Conservation (phyloP, 2,113 vertebrate genomes). For the Ammospiza nelsoni region DNA sequence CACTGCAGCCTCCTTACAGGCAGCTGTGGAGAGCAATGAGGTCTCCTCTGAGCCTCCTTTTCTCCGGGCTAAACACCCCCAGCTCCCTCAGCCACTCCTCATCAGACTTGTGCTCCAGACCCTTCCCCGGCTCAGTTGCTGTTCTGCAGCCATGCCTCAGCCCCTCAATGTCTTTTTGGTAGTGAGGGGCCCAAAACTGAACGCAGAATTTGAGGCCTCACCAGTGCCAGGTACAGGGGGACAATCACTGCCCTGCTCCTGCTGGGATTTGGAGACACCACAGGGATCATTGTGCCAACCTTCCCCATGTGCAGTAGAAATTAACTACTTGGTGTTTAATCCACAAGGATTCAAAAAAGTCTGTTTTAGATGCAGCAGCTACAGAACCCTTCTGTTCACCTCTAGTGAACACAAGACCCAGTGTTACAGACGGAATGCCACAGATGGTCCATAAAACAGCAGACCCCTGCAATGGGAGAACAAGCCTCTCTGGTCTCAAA, state of each 20-base stretch:
- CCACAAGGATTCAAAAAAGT: not conserved
- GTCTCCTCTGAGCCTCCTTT: not conserved
- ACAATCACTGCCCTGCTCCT: not conserved
- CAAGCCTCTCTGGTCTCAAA: not conserved
- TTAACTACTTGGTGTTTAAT: not conserved
- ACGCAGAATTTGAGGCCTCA: not conserved
- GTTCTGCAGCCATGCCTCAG: fast-evolving
- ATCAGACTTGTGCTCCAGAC: not conserved
- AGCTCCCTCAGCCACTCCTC: not conserved
- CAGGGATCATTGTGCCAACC: not conserved
- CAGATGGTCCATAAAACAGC: not conserved
- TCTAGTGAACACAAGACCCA: not conserved
- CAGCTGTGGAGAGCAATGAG: not conserved
- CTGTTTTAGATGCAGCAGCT: not conserved
- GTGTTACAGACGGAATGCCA: not conserved
- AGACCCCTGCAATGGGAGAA: not conserved
- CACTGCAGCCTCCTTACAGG: not conserved
- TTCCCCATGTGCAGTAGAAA: not conserved
- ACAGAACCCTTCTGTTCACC: not conserved
- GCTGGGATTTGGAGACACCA: not conserved
- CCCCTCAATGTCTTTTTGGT: not conserved
- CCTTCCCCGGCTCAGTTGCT: fast-evolving
- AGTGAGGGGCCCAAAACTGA: not conserved
- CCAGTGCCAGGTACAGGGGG: fast-evolving
- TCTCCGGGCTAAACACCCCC: not conserved